Base-by-base conservation (phyloP, 2,888 invertebrate species). In the Agriopis leucophaearia region DNA sequence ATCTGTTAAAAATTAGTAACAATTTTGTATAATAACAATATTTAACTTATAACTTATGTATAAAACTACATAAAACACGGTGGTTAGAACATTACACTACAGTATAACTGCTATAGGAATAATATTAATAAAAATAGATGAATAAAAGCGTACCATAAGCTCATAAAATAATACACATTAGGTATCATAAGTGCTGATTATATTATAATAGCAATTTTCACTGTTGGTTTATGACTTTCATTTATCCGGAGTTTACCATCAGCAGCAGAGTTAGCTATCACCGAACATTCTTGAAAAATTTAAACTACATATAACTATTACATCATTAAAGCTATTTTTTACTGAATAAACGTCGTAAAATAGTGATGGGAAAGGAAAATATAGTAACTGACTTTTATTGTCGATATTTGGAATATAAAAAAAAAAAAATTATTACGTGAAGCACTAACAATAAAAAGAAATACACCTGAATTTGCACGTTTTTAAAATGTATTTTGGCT, bases 281-380 rank as follows among this genome's bases (percentile, higher is more conserved):
- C 8, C 45, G 45, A 64, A 58, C 52, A 56, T 51, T 38, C 50
- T 45, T 16, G 8, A 47, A 54, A 58, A 58, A 67, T 67, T 67
- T 57, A 27, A 27, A 27, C n/a, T 6, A 52, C 58, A 42, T n/a
- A 67, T 63, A 60, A 61, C 56, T 54, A 51, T 51, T 42, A 55
- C 42, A 35, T 62, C 58, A 40, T 63, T 58, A 58, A 54, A 52
- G 67, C 13, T 48, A 16, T 57, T 63, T 63, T 67, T 67, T 63
- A 67, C 63, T 67, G 45, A 67, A 54, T 57, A 45, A n/a, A 15
- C n/a, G 13, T 66, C 15, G 27, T 13, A 15, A 1, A 13, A 10
- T 61, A 56, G 56, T 12, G 61, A 38, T 58, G 64, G 57, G 64
- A 64, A 16, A 44, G 57, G 64, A 64, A 16, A 44, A 12, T 27